Evolutionary conservation across 2,113 vertebrate species (phyloP).

Genomic region (Sphyrna mokarran): DNA sequence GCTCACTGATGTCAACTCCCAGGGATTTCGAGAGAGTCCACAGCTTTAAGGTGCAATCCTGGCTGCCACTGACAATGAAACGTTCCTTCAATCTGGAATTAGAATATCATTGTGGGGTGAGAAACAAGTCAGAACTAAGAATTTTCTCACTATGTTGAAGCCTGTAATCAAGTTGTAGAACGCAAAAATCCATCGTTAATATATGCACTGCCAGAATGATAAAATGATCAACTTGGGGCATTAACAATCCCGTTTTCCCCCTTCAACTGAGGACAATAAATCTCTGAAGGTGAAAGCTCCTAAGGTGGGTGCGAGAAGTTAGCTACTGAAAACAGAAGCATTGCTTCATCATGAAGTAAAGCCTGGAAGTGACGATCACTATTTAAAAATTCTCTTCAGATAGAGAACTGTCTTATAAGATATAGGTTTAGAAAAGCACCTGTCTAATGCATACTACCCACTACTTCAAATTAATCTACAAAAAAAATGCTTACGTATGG

Average conservation of each 20-base stretch:
- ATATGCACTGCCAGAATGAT: neutral
- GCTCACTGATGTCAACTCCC: conserved; percentile 41
- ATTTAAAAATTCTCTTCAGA: neutral
- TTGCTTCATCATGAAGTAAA: neutral
- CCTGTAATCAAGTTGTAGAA: neutral
- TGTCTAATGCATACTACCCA: neutral
- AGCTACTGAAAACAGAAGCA: neutral
- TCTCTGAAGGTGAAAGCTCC: neutral
- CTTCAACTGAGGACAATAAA: neutral
- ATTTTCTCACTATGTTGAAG: neutral
- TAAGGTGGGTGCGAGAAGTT: neutral
- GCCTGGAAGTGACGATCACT: neutral
- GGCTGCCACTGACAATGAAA: conserved; percentile 84
- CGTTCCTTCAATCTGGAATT: conserved; percentile 69
- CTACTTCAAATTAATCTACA: neutral
- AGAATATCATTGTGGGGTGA: neutral
- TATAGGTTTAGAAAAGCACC: neutral
- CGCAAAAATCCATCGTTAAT: neutral
- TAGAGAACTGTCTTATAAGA: neutral
- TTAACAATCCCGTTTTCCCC: neutral
- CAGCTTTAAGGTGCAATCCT: conserved; percentile 88
- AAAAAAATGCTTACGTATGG: neutral
- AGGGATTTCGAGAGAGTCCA: conserved; percentile 72
- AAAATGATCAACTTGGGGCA: neutral
- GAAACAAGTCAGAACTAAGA: neutral